Percentiles rank a stretch among this genome's conserved stretches.
phyloP scores from a whole-genome alignment of 2,888 invertebrate species.

The Hirudinaria manillensis region DNA sequence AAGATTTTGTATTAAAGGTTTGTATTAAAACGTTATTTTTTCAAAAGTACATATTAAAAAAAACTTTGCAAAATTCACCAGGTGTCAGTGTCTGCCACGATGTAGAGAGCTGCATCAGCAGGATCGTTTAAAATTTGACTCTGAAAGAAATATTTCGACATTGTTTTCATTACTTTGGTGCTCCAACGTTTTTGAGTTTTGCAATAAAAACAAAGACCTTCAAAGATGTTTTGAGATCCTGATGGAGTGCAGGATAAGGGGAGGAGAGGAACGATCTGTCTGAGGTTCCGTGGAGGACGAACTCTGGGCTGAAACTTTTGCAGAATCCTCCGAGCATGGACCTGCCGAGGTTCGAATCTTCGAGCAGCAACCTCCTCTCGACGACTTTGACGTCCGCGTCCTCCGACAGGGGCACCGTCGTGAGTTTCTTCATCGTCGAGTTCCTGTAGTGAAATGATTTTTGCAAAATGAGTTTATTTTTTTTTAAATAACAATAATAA shows the following conservation, averaged over 20 bases:
- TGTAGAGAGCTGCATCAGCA: conserved; percentile 72
- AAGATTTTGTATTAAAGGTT: no score
- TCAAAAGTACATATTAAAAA: no score
- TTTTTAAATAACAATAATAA: no score
- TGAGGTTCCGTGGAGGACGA: conserved; percentile 54
- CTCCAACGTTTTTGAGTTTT: no score
- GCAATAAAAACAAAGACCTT: conserved; percentile 5
- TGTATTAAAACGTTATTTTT: no score
- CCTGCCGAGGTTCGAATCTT: conserved; percentile 50
- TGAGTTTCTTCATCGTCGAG: not conserved
- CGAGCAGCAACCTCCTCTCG: conserved; percentile 6
- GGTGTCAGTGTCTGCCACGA: conserved; percentile 72
- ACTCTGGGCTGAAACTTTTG: conserved; percentile 54
- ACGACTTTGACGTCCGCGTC: not conserved
- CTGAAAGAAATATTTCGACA: conserved; percentile 40
- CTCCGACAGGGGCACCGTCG: not conserved
- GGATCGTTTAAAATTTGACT: conserved; percentile 60
- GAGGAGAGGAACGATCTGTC: conserved; percentile 42
- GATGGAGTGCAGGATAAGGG: conserved; percentile 46
- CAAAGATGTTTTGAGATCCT: conserved; percentile 46
- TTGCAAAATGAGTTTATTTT: no score
- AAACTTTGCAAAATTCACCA: conserved; percentile 61
- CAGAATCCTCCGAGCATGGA: conserved; percentile 52
- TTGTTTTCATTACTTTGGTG: no score
- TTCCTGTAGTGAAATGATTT: no score